Percentiles rank a stretch among this genome's conserved stretches.
Conservation (phyloP, 2,797 vertebrate genomes). For the Potorous gilbertii region DNA sequence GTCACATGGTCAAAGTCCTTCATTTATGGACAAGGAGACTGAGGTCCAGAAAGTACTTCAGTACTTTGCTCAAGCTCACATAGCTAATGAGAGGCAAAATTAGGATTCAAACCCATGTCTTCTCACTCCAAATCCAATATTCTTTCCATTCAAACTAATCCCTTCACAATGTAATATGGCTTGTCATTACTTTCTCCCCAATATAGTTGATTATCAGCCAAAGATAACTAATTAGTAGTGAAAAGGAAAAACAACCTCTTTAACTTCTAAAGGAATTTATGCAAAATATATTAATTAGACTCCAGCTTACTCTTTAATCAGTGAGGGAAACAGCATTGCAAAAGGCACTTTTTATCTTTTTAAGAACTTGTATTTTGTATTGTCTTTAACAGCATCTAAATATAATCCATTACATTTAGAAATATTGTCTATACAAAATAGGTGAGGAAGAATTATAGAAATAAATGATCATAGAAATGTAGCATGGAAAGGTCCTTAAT, state of each 20-base stretch:
- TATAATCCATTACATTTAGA: conserved; percentile 25
- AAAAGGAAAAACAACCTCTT: neutral
- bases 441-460: neutral
- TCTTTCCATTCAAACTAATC: conserved; percentile 6
- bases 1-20: neutral
- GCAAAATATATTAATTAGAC: conserved; percentile 13
- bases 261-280: conserved; percentile 40
- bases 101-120: conserved; percentile 26
- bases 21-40: conserved; percentile 15
- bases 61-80: neutral
- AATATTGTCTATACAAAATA: conserved; percentile 35
- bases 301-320: conserved; percentile 41
- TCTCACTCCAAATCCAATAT: neutral
- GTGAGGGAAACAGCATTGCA: conserved; percentile 37
- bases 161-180: neutral
- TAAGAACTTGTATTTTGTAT: conserved; percentile 46
- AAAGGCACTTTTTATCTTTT: conserved; percentile 11
- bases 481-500: neutral
- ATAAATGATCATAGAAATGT: neutral
- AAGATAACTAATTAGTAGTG: neutral
- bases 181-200: neutral
- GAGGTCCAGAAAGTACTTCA: neutral
- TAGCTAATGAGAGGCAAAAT: neutral
- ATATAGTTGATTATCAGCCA: neutral
- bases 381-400: conserved; percentile 28